These are phyloP conservation scores for Halocynthia roretzi DNA, from an alignment of 23 tunicate species.

Conservation along the genomic window DNA sequence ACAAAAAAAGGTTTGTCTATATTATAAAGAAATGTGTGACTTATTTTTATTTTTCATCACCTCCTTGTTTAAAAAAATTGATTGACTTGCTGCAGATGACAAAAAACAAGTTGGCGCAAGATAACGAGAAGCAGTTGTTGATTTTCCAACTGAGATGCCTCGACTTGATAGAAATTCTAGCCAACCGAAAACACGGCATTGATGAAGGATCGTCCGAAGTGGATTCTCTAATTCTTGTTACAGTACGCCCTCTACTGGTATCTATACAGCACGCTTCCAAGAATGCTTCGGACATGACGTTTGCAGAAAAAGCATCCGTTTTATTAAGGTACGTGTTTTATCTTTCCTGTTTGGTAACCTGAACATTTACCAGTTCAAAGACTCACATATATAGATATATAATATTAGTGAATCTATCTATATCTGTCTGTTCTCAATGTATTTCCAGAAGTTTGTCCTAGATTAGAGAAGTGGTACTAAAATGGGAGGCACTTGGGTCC, in stretches of 20 bases:
- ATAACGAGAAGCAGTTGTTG: slow-evolving; percentile 13
- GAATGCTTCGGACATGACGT: slow-evolving; percentile 27
- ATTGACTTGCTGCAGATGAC: slow-evolving; percentile 4
- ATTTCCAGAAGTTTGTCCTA: too few relatives aligned
- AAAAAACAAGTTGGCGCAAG: slow-evolving; percentile 10
- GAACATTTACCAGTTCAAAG: too few relatives aligned
- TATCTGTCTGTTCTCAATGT: too few relatives aligned
- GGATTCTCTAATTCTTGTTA: slow-evolving; percentile 43
- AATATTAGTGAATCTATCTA: too few relatives aligned
- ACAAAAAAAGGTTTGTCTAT: slow-evolving; percentile 35
- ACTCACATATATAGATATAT: too few relatives aligned
- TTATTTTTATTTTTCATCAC: not conserved
- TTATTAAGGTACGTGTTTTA: slow-evolving; percentile 46
- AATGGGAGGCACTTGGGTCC: too few relatives aligned
- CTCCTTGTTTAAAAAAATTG: not conserved
- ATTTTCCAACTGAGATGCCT: slow-evolving; percentile 73
- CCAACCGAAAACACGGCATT: slow-evolving; percentile 4
- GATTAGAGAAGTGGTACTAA: too few relatives aligned
- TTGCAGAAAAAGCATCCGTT: slow-evolving; percentile 73
- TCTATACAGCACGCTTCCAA: slow-evolving; percentile 42
- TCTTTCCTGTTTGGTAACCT: too few relatives aligned
- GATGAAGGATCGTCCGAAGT: not conserved
- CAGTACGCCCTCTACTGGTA: slow-evolving; percentile 55
- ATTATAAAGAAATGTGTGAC: not conserved
- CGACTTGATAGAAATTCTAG: slow-evolving; percentile 51